A percentile compares a stretch with the other conserved stretches of the same genome.
Evolutionary conservation across 2,113 vertebrate species (phyloP).

Genomic region (Oncorhynchus masou): DNA sequence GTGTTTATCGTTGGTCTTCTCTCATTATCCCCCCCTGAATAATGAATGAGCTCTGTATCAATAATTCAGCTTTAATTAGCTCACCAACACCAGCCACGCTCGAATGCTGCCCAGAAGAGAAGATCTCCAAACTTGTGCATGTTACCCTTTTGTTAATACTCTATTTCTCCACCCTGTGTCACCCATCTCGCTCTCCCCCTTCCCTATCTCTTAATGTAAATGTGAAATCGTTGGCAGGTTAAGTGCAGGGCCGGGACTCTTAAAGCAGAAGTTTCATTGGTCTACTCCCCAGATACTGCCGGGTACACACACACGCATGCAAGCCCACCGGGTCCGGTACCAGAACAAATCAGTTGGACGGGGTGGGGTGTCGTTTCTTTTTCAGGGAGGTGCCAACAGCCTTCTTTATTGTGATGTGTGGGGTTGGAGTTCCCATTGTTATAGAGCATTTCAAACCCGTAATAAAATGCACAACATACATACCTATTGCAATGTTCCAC

Average conservation of each 20-base stretch:
- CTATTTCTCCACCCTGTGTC: neutral
- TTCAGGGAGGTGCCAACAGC: too few species aligned
- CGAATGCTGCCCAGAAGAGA: neutral
- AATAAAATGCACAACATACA: too few species aligned
- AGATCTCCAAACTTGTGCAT: neutral
- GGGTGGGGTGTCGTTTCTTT: too few species aligned
- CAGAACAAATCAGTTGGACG: too few species aligned
- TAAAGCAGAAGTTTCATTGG: constrained; percentile 38
- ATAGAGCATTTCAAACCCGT: too few species aligned
- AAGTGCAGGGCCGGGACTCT: constrained; percentile 38
- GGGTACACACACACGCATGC: constrained; percentile 9
- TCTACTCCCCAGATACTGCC: constrained; percentile 40
- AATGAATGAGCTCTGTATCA: constrained; percentile 62
- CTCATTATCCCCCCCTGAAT: constrained; percentile 66
- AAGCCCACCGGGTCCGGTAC: neutral
- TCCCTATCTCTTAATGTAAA: constrained; percentile 28
- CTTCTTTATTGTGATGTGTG: too few species aligned
- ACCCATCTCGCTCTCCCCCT: constrained; percentile 6
- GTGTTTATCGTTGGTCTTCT: constrained; percentile 66
- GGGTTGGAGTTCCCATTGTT: too few species aligned
- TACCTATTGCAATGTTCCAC: too few species aligned
- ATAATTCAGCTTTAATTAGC: constrained; percentile 74
- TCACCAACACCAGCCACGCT: constrained; percentile 38
- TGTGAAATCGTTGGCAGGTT: constrained; percentile 46
- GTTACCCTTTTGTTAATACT: neutral